Evolutionary conservation across 2,797 vertebrate genomes (phyloP).

Genomic region (Mergus octosetaceus): DNA sequence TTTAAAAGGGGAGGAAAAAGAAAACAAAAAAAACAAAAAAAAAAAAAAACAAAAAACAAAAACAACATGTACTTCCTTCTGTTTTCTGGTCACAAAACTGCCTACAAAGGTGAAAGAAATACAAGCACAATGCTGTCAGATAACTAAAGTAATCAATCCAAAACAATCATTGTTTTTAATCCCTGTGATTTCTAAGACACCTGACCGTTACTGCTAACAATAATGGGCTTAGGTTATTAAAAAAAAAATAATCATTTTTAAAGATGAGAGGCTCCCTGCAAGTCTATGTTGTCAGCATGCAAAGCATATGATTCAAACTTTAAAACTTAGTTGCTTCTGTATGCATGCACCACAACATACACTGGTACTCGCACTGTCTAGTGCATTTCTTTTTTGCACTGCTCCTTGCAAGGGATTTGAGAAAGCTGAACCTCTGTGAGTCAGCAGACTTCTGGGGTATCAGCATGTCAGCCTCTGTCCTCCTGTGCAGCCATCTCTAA

Average conservation of each 20-base stretch:
- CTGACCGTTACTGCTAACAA: not conserved
- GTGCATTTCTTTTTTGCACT: not conserved
- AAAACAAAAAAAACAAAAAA: not conserved
- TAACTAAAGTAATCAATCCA: not conserved
- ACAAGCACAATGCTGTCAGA: not conserved
- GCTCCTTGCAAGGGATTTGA: not conserved
- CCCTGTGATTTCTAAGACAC: not conserved
- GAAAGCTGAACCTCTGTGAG: not conserved
- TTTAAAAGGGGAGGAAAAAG: not conserved
- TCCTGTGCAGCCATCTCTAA: not conserved
- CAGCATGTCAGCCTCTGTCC: not conserved
- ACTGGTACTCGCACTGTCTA: not conserved
- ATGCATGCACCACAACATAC: not conserved
- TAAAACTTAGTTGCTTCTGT: not conserved
- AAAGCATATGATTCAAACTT: not conserved
- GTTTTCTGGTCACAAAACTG: not conserved
- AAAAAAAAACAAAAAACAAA: not conserved
- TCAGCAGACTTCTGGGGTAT: not conserved
- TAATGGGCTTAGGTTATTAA: too few species aligned
- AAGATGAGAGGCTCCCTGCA: not conserved
- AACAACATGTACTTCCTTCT: not conserved
- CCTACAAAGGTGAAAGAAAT: not conserved
- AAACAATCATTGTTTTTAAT: not conserved
- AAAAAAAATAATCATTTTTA: not conserved
- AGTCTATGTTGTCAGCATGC: not conserved